These are phyloP conservation scores for Rhinichthys osculus DNA, from an alignment of 2,797 vertebrate genomes.

Conservation along the genomic window DNA sequence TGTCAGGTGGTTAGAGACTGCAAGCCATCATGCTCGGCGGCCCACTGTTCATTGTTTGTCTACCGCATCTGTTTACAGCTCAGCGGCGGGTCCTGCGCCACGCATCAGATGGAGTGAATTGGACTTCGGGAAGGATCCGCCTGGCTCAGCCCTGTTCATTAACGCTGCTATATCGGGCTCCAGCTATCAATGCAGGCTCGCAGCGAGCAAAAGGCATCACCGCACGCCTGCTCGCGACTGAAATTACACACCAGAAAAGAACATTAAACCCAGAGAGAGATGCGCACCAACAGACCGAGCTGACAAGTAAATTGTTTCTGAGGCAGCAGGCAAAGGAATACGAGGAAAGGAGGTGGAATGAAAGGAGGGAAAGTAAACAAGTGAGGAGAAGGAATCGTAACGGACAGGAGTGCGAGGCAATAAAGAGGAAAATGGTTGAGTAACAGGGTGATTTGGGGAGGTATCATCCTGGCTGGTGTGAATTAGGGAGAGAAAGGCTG, in stretches of 20 bases:
- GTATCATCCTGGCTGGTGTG: constrained; percentile 62
- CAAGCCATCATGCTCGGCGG: constrained; percentile 31
- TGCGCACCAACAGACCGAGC: constrained; percentile 42
- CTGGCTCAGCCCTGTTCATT: constrained; percentile 62
- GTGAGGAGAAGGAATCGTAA: constrained; percentile 61
- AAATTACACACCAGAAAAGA: constrained; percentile 60
- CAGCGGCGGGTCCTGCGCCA: constrained; percentile 36
- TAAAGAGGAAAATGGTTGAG: constrained; percentile 64
- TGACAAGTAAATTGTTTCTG: constrained; percentile 78
- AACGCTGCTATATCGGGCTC: constrained; percentile 59
- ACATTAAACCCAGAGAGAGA: constrained; percentile 53
- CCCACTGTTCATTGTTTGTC: constrained; percentile 8
- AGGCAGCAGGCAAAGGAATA: constrained; percentile 66
- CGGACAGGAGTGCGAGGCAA: constrained; percentile 54
- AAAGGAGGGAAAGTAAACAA: constrained; percentile 62
- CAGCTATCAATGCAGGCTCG: constrained; percentile 61
- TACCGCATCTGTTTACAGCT: constrained; percentile 43
- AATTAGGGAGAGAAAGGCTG: constrained; percentile 62
- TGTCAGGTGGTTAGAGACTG: constrained; percentile 9
- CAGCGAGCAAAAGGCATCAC: constrained; percentile 41
- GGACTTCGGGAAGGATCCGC: constrained; percentile 39
- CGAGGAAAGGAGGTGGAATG: constrained; percentile 61
- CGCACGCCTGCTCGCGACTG: constrained; percentile 52
- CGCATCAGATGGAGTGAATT: constrained; percentile 53
- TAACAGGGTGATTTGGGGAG: constrained; percentile 60